Conservation (phyloP, 1,140 invertebrate species). For the Hypsibius dujardini region DNA sequence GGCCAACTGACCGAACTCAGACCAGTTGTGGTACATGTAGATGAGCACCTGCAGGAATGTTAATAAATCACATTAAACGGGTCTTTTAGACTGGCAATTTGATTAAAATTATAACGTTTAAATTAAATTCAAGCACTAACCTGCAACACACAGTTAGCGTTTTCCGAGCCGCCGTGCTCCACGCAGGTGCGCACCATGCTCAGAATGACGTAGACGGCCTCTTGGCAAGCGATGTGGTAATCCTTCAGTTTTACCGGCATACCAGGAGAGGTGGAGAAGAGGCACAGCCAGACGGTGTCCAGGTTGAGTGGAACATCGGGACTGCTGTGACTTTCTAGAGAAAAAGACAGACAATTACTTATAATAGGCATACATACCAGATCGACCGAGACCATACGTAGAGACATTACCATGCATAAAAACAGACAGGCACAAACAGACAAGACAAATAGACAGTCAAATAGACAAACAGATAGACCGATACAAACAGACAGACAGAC, state of each 20-base stretch:
- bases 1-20: slow-evolving; percentile 75
- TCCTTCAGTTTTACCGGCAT: slow-evolving; percentile 23
- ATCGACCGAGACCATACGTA: too few species aligned
- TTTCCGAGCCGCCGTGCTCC: slow-evolving; percentile 42
- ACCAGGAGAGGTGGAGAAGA: not conserved
- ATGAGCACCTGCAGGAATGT: slow-evolving; percentile 65
- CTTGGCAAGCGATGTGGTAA: slow-evolving; percentile 48
- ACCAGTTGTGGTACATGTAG: slow-evolving; percentile 84
- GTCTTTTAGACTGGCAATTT: too few species aligned
- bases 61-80: too few species aligned
- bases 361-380: too few species aligned
- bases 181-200: slow-evolving; percentile 64
- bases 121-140: too few species aligned
- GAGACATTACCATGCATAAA: too few species aligned
- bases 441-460: too few species aligned
- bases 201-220: slow-evolving; percentile 69
- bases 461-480: too few species aligned
- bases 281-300: slow-evolving; percentile 18
- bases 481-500: too few species aligned
- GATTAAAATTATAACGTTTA: too few species aligned
- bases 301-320: slow-evolving; percentile 49
- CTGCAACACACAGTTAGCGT: slow-evolving; percentile 25
- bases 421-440: too few species aligned
- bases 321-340: slow-evolving; percentile 50
- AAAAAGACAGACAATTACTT: too few species aligned